Evolutionary conservation across 1,140 invertebrate species (phyloP), one percentile per base, ranked within the genome.

Genomic region (Drosophila kikkawai): DNA sequence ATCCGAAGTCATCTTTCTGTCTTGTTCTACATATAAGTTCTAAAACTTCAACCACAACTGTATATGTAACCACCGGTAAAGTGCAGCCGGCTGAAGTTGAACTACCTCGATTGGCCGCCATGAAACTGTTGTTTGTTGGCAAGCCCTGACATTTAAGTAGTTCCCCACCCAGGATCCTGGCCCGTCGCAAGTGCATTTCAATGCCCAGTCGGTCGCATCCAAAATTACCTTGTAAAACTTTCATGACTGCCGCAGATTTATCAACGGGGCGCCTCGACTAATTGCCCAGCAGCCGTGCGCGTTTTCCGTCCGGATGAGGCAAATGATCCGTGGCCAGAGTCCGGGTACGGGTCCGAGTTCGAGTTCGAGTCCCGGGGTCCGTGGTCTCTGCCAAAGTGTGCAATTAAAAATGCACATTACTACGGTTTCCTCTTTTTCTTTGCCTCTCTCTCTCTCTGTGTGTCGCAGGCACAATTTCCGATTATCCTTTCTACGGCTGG

Each of bases 181-280:
- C 51, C 39, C 37, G 15, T 34, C 5, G 39, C 29, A 12, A 32
- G 4, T 76, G 56, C 48, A 74, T 55, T 75, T 36, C 19, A 42
- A 53, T 44, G 55, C 37, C 34, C 19, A 32, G 41, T 47, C 26
- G 36, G 36, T 39, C 36, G 53, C 45, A 63, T 59, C 42, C 39
- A 53, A 78, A 84, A 84, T 85, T 85, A 74, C 82, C 66, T 84
- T 85, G 82, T 80, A 85, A 85, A 85, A 85, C 64, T 85, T 84
- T 66, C 68, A 80, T 85, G 82, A 84, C 61, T 74, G 51, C 59
- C 73, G 65, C 78, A 80, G 74, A 85, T 85, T 85, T 84, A 84
- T 84, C 81, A 84, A 55, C 77, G 60, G 59, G 61, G 68, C 42
- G 67, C 75, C 47, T 47, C 67, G 63, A 64, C 80, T 82, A 79